Base-by-base conservation (phyloP, 2,888 invertebrate species). In the Scelioninae gen. 2 region DNA sequence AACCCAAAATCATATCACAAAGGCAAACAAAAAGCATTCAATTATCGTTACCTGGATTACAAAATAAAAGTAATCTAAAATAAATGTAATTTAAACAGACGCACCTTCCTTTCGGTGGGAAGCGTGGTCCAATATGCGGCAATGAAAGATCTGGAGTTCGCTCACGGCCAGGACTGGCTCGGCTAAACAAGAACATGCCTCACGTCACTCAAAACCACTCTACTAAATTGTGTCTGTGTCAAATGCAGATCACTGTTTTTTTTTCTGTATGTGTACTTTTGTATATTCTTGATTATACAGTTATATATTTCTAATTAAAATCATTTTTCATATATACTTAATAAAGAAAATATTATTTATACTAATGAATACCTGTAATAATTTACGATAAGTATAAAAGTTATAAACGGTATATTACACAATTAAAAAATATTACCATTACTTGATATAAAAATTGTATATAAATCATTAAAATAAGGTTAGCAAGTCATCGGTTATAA, bases 71-170 rank as follows among this genome's bases (percentile, higher is more conserved):
- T 39, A 68, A 74, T 73, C 63, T 74, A 57, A 77, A 68, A 65
- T 74, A 71, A 70, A 31, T 50, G 52, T 76, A 68, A 70, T 7
- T 41, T 25, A 57, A 41, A 60, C 75, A 80, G 79, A 83, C 87
- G 86, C 90, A 94, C 94, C 93, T 94, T 90, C 93, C 93, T 90
- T 91, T 91, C 77, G 94, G 91, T 88, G 94, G 93, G 90, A 96
- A 96, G 86, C 95, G 90, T 79, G 96, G 96, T 81, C 96, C 96
- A 88, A 94, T 93, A 89, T 96, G 95, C 79, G 95, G 95, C 88
- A 94, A 91, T 81, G 88, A 87, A 86, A 91, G 91, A 86, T 94
- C 94, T 76, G 95, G 94, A 81, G 94, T 93, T 86, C 89, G 88
- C 88, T 95, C 95, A 80, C 93, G 90, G 83, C 92, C 94, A 79